phyloP scores from a whole-genome alignment of 1,140 invertebrate genomes.

The Glossosoma conforme region DNA sequence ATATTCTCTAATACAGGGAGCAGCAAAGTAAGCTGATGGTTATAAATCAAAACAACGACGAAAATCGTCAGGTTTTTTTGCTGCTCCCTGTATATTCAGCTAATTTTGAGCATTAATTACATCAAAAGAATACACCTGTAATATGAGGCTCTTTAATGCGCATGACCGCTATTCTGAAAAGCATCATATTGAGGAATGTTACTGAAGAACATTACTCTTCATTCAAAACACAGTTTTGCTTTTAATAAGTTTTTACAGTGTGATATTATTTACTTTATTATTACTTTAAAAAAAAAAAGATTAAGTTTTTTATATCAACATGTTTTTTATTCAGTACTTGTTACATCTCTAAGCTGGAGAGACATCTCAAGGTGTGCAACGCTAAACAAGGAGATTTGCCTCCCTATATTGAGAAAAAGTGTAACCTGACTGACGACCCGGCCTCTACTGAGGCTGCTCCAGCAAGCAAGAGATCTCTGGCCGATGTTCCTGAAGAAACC shows the following conservation, averaged over 20 bases:
- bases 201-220: too few relatives aligned
- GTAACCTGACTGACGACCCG: conserved; percentile 51
- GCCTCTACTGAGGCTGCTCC: conserved; percentile 14
- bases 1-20: too few relatives aligned
- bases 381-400: conserved; percentile 49
- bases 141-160: too few relatives aligned
- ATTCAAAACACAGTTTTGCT: too few relatives aligned
- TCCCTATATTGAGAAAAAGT: conserved; percentile 58
- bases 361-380: conserved; percentile 76
- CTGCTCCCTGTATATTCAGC: too few relatives aligned
- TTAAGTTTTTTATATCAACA: background rate
- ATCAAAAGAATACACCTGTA: too few relatives aligned
- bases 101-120: too few relatives aligned
- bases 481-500: conserved; percentile 39
- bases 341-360: conserved; percentile 62
- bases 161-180: too few relatives aligned
- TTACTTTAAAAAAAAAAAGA: background rate
- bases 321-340: conserved; percentile 57
- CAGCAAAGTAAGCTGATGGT: too few relatives aligned
- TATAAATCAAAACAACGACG: too few relatives aligned
- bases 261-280: background rate
- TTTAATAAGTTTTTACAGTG: background rate
- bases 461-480: conserved; percentile 36
- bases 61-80: too few relatives aligned
- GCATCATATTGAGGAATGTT: too few relatives aligned